Evolutionary conservation across 2,888 invertebrate species (phyloP).

Genomic region (Drosophila nr. perissopoda): DNA sequence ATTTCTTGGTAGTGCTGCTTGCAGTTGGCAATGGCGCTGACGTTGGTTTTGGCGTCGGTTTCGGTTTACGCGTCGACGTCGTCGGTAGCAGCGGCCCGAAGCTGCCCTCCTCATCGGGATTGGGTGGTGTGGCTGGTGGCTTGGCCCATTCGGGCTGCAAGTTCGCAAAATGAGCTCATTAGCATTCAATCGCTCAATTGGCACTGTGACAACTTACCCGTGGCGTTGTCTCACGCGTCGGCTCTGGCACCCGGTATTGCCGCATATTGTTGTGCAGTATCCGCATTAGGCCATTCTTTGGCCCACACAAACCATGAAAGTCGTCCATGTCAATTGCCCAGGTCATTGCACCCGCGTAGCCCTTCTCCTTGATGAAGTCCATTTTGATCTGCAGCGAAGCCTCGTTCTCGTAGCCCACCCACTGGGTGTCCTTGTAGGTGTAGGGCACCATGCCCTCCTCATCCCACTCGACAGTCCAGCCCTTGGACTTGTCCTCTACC

Average conservation of each 20-base stretch:
- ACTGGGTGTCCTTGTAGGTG: constrained; percentile 93
- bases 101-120: constrained; percentile 85
- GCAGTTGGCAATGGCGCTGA: constrained; percentile 67
- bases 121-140: constrained; percentile 89
- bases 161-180: constrained; percentile 46
- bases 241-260: constrained; percentile 89
- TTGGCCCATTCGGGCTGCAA: constrained; percentile 92
- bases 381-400: constrained; percentile 94
- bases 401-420: constrained; percentile 92
- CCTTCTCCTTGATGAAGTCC: constrained; percentile 93
- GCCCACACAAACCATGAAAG: constrained; percentile 93
- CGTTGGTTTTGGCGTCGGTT: constrained; percentile 75
- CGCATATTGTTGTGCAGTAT: constrained; percentile 91
- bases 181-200: constrained; percentile 42
- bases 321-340: constrained; percentile 97
- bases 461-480: constrained; percentile 95
- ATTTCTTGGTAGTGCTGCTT: constrained; percentile 56
- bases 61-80: constrained; percentile 79
- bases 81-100: constrained; percentile 38
- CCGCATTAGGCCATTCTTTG: constrained; percentile 90
- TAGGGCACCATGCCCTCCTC: constrained; percentile 93
- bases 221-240: constrained; percentile 88
- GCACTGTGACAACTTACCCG: constrained; percentile 86
- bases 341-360: constrained; percentile 95
- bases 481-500: constrained; percentile 88